Evolutionary conservation across 2,797 vertebrate genomes (phyloP).

Genomic region (Peromyscus melanophrys): DNA sequence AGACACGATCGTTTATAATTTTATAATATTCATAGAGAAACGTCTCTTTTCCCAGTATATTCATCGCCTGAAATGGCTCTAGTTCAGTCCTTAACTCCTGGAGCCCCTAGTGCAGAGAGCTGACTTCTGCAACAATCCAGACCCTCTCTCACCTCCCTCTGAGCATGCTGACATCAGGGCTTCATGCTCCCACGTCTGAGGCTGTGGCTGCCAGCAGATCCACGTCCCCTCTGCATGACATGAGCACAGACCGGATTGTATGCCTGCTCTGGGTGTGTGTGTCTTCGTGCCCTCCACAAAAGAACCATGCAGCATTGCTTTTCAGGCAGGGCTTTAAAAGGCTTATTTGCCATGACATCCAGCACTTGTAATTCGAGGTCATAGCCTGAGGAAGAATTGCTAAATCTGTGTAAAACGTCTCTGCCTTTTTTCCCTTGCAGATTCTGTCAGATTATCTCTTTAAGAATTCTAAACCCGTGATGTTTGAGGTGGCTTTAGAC

Average conservation of each 20-base stretch:
- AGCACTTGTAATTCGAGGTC: constrained; percentile 78
- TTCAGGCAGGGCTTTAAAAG: constrained; percentile 60
- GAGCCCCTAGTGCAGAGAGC: not conserved
- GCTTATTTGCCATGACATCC: constrained; percentile 81
- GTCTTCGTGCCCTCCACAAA: constrained; percentile 56
- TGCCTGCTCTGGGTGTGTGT: constrained; percentile 63
- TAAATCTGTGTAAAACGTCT: constrained; percentile 73
- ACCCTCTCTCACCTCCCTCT: not conserved
- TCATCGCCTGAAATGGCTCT: rapidly evolving
- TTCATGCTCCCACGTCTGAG: not conserved
- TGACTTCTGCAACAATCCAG: not conserved
- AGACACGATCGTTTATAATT: not conserved
- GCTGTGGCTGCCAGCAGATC: not conserved
- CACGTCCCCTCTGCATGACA: not conserved
- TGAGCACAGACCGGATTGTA: not conserved
- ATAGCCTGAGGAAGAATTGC: constrained; percentile 77
- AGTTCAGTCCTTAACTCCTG: rapidly evolving
- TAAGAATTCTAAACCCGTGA: constrained; percentile 77
- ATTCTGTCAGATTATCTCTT: constrained; percentile 79
- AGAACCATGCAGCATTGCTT: constrained; percentile 55
- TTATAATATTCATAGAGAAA: not conserved
- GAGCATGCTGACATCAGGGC: rapidly evolving
- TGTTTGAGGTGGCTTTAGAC: constrained; percentile 78
- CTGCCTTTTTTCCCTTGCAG: constrained; percentile 55
- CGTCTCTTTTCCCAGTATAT: not conserved